phyloP scores from a whole-genome alignment of 2,888 invertebrate species.

The Lissocephala sabroskyi region DNA sequence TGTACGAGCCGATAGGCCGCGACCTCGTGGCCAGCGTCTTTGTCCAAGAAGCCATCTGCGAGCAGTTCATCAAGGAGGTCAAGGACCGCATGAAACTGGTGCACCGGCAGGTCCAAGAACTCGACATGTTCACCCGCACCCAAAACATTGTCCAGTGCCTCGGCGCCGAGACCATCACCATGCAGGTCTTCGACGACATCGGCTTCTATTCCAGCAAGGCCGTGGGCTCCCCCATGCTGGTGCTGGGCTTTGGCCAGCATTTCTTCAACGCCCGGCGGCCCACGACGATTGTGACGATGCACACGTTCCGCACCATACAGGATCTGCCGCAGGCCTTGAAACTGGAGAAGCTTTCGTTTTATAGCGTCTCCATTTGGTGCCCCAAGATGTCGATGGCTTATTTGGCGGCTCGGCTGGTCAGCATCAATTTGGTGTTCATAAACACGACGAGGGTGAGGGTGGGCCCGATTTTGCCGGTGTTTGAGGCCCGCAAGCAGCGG shows the following conservation, averaged over 20 bases:
- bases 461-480: constrained; percentile 14
- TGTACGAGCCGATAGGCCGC: constrained; percentile 29
- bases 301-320: constrained; percentile 34
- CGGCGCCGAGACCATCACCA: constrained; percentile 29
- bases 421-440: constrained; percentile 21
- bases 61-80: constrained; percentile 21
- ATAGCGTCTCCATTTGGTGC: constrained; percentile 34
- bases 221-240: constrained; percentile 33
- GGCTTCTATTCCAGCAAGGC: constrained; percentile 26
- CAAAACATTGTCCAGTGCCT: constrained; percentile 25
- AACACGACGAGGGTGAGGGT: constrained; percentile 30
- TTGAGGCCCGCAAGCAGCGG: constrained; percentile 2
- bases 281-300: constrained; percentile 40
- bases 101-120: constrained; percentile 27
- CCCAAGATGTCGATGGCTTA: constrained; percentile 35
- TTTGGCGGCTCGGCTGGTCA: constrained; percentile 29
- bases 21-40: constrained; percentile 26
- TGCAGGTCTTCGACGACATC: constrained; percentile 30
- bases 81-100: constrained; percentile 21
- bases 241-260: constrained; percentile 37
- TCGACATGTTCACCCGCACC: constrained; percentile 19
- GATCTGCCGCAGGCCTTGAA: constrained; percentile 22
- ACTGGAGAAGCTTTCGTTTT: constrained; percentile 27
- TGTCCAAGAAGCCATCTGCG: constrained; percentile 42
- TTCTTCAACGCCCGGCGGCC: constrained; percentile 33